phyloP scores from a whole-genome alignment of 1,140 invertebrate species.

The Babylonia areolata region DNA sequence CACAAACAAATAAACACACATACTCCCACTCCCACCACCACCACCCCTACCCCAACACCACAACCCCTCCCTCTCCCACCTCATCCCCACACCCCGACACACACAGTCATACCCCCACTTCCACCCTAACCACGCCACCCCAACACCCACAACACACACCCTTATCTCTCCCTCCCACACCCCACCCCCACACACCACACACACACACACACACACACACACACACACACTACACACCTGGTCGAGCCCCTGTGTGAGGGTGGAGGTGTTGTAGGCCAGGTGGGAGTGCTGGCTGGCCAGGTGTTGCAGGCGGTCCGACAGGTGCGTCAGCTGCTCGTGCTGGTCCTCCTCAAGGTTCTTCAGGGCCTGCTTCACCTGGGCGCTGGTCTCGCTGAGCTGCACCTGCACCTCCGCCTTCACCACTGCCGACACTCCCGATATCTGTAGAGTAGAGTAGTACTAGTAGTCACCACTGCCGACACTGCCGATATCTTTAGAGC shows the following conservation, averaged over 20 bases:
- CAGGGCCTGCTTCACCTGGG: neutral
- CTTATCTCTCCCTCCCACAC: too few species aligned
- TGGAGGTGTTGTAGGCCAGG: constrained; percentile 12
- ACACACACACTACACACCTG: too few species aligned
- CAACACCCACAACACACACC: neutral
- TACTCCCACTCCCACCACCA: neutral
- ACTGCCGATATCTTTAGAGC: too few species aligned
- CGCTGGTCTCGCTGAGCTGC: neutral
- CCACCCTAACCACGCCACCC: neutral
- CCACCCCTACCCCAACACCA: too few species aligned
- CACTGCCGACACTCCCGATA: neutral
- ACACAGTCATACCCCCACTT: neutral
- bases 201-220: too few species aligned
- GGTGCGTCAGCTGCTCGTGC: neutral
- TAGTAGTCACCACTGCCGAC: too few species aligned
- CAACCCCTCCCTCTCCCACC: too few species aligned
- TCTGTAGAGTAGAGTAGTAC: too few species aligned
- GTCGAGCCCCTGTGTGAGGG: neutral
- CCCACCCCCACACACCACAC: too few species aligned
- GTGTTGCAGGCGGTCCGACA: neutral
- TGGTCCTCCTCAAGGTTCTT: neutral
- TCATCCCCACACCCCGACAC: neutral
- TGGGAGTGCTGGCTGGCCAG: neutral
- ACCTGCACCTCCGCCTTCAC: constrained; percentile 12
- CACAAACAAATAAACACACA: neutral